Evolutionary conservation across 1,140 invertebrate species (phyloP).

Genomic region (Acromyrmex echinatior): DNA sequence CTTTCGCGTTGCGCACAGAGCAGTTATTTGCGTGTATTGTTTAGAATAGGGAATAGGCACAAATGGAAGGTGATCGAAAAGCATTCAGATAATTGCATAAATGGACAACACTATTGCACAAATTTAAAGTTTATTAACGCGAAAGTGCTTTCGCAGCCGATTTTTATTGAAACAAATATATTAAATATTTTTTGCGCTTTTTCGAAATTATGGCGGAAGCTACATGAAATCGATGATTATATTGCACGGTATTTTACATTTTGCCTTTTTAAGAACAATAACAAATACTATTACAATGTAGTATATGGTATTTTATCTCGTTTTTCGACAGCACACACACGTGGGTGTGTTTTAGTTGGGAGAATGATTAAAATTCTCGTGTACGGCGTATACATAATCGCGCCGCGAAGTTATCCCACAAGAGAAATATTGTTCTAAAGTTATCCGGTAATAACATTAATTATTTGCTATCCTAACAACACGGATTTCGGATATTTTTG

Average conservation of each 20-base stretch:
- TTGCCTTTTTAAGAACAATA: background rate
- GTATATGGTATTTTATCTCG: conserved; percentile 23
- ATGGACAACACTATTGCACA: background rate
- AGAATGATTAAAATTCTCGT: conserved; percentile 40
- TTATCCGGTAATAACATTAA: conserved; percentile 29
- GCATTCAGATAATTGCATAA: conserved; percentile 17
- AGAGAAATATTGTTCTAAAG: conserved; percentile 43
- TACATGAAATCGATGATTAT: background rate
- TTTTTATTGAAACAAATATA: conserved; percentile 18
- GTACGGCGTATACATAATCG: background rate
- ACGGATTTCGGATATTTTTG: conserved; percentile 28
- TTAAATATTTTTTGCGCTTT: background rate
- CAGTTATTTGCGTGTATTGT: conserved; percentile 34
- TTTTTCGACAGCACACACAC: background rate
- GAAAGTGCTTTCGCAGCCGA: background rate
- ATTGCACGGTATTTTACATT: background rate
- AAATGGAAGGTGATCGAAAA: conserved; percentile 30
- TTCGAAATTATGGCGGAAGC: background rate
- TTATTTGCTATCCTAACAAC: conserved; percentile 14
- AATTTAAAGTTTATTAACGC: conserved; percentile 23
- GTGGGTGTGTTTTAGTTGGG: background rate
- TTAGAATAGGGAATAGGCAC: conserved; percentile 21
- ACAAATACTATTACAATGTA: conserved; percentile 11
- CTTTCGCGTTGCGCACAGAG: conserved; percentile 6
- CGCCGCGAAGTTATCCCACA: conserved; percentile 6